Conservation (phyloP, 2,797 vertebrate species). For the Sciurus carolinensis region DNA sequence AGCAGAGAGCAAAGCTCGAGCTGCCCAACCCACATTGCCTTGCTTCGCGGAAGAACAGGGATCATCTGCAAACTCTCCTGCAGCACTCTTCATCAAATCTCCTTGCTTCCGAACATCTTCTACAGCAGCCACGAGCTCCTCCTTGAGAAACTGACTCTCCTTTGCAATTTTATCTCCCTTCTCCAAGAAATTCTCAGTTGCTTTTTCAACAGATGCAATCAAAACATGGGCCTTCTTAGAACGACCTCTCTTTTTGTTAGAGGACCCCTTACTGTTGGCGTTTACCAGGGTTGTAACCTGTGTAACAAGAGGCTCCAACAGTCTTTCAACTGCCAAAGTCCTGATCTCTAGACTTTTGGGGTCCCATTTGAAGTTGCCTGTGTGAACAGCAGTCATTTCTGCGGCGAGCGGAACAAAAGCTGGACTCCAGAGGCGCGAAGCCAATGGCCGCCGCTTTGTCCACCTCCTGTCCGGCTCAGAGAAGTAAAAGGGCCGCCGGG, state of each 20-base stretch:
- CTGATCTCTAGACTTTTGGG: constrained; percentile 99
- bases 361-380: constrained; percentile 99
- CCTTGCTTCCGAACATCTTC: constrained; percentile 99
- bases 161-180: constrained; percentile 99
- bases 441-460: too few species aligned
- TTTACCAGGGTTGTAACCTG: constrained; percentile 99
- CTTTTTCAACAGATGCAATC: constrained; percentile 98
- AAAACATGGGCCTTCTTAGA: constrained; percentile 99
- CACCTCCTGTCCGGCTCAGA: too few species aligned
- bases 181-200: constrained; percentile 98
- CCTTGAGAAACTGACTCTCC: constrained; percentile 98
- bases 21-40: constrained; percentile 98
- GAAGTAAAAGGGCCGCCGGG: too few species aligned
- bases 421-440: too few species aligned
- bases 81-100: constrained; percentile 96
- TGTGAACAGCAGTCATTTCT: constrained; percentile 96
- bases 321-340: constrained; percentile 96
- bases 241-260: constrained; percentile 99
- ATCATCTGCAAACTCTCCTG: constrained; percentile 98
- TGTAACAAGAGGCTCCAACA: constrained; percentile 97
- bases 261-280: constrained; percentile 98
- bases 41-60: constrained; percentile 99
- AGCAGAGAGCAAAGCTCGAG: constrained; percentile 96
- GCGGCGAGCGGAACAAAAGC: too few species aligned
- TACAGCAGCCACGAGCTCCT: constrained; percentile 97